Conservation (phyloP, 1,140 invertebrate species). For the Dendroctonus valens region DNA sequence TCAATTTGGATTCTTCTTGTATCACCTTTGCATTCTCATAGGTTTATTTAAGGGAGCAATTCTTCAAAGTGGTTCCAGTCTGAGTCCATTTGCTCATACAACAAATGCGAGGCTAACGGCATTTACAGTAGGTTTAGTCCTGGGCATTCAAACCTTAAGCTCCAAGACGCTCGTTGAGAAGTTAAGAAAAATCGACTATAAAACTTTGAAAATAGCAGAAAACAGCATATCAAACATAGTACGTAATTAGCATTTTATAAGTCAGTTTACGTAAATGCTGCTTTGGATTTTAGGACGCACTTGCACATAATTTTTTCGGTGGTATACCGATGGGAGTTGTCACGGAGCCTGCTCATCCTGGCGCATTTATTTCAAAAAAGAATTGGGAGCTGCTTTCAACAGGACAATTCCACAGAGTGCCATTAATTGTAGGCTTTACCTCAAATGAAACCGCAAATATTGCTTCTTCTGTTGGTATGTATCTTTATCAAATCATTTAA, state of each 20-base stretch:
- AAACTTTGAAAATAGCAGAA: conserved; percentile 20
- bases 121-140: conserved; percentile 9
- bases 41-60: conserved; percentile 16
- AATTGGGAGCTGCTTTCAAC: conserved; percentile 36
- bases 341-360: conserved; percentile 39
- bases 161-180: conserved; percentile 8
- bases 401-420: conserved; percentile 40
- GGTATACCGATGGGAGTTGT: conserved; percentile 41
- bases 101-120: conserved; percentile 11
- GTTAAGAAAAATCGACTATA: conserved; percentile 11
- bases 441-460: conserved; percentile 35
- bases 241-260: background rate
- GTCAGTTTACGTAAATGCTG: no score
- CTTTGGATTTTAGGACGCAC: background rate
- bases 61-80: conserved; percentile 19
- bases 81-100: conserved; percentile 10
- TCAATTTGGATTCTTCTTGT: no score
- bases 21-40: background rate
- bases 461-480: no score
- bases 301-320: conserved; percentile 5
- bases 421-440: conserved; percentile 42
- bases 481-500: no score
- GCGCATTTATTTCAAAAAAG: conserved; percentile 37
- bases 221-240: conserved; percentile 15
- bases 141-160: conserved; percentile 9